A percentile compares a stretch with the other conserved stretches of the same genome.
Evolutionary conservation across 2,113 vertebrate species (phyloP).

Genomic region (Seriola quinqueradiata): DNA sequence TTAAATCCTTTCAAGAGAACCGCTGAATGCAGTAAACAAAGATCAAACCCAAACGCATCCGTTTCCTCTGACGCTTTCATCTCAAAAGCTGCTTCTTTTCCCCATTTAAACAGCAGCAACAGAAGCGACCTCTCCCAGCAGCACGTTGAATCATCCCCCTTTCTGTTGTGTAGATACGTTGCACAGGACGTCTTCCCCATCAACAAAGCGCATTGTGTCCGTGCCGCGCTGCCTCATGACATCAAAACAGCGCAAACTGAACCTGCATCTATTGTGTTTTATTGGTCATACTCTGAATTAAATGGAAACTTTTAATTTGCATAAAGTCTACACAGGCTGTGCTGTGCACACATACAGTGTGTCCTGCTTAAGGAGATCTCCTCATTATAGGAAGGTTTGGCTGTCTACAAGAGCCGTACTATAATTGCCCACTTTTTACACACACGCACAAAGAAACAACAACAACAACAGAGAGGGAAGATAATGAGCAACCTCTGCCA

Average conservation of each 20-base stretch:
- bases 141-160: conserved; percentile 5
- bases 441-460: conserved; percentile 27
- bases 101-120: conserved; percentile 52
- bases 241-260: conserved; percentile 43
- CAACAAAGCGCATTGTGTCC: conserved; percentile 38
- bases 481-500: conserved; percentile 74
- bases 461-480: conserved; percentile 52
- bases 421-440: conserved; percentile 71
- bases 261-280: conserved; percentile 20
- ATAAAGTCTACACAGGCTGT: conserved; percentile 33
- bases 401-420: conserved; percentile 43
- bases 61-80: conserved; percentile 63
- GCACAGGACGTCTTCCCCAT: conserved; percentile 24
- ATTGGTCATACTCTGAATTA: conserved; percentile 55
- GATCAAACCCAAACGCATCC: conserved; percentile 58
- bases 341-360: not conserved
- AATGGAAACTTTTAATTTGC: conserved; percentile 50
- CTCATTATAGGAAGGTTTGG: conserved; percentile 66
- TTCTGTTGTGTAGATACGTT: conserved; percentile 15
- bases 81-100: conserved; percentile 29
- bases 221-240: not conserved
- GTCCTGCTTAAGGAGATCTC: conserved; percentile 61
- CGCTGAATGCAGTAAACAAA: conserved; percentile 50
- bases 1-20: conserved; percentile 57
- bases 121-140: conserved; percentile 15